Evolutionary conservation across 2,797 vertebrate genomes (phyloP).

Genomic region (Antrozous pallidus): DNA sequence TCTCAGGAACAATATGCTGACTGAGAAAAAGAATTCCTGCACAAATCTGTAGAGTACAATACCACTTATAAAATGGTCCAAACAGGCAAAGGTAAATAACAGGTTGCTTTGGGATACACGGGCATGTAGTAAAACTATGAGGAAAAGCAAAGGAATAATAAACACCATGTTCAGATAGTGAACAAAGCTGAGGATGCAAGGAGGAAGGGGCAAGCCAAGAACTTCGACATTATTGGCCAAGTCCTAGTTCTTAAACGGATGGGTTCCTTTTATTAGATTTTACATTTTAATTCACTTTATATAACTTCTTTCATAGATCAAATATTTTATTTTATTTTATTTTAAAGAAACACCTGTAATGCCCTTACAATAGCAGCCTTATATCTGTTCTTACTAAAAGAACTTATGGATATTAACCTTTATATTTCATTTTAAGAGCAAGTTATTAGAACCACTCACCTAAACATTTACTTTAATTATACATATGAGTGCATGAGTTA

Average conservation of each 20-base stretch:
- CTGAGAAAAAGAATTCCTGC: not conserved
- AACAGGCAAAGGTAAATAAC: not conserved
- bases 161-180: not conserved
- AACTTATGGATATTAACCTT: not conserved
- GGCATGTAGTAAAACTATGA: not conserved
- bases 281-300: not conserved
- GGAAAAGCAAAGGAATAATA: not conserved
- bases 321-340: not conserved
- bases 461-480: slow-evolving; percentile 19
- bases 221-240: fast-evolving
- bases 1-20: not conserved
- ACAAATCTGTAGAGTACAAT: not conserved
- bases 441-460: not conserved
- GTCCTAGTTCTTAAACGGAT: not conserved
- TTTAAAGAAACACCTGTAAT: not conserved
- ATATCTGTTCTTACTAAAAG: not conserved
- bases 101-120: not conserved
- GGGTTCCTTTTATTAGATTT: not conserved
- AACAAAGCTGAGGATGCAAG: not conserved
- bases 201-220: not conserved
- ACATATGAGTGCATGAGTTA: not conserved
- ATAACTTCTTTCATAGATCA: not conserved
- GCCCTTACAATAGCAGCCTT: not conserved
- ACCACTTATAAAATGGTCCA: not conserved
- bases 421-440: slow-evolving; percentile 2